phyloP scores from a whole-genome alignment of 1,140 invertebrate species.

The Triops longicaudatus region DNA sequence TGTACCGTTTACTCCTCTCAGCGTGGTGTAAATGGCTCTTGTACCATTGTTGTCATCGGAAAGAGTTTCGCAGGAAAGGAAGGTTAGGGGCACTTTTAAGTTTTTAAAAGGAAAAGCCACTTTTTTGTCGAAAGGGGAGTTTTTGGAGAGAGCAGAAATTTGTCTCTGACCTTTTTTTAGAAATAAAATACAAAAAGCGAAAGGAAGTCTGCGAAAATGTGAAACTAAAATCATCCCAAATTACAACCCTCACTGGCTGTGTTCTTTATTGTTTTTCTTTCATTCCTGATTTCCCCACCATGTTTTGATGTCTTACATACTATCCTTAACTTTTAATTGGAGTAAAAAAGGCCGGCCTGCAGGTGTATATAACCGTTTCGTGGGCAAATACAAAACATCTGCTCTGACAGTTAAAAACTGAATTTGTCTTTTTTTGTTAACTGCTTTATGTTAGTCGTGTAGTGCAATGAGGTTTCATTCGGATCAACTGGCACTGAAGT shows the following conservation, averaged over 20 bases:
- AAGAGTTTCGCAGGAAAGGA: constrained; percentile 45
- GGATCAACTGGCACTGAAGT: no score
- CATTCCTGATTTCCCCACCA: not conserved
- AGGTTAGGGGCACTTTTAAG: not conserved
- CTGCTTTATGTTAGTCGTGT: no score
- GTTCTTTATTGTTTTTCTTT: not conserved
- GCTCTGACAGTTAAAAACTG: constrained; percentile 1
- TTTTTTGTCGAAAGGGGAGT: no score
- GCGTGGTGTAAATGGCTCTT: constrained; percentile 40
- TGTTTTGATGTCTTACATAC: not conserved
- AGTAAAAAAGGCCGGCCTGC: constrained; percentile 10
- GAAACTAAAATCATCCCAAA: no score
- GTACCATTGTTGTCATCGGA: constrained; percentile 43
- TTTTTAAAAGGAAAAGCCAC: not conserved
- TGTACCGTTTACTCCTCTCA: constrained; percentile 19
- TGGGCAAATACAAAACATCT: constrained; percentile 15
- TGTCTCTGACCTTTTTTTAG: no score
- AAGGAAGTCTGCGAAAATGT: no score
- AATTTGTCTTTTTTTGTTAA: no score
- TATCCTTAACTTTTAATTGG: constrained; percentile 11
- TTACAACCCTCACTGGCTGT: no score
- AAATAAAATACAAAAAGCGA: no score
- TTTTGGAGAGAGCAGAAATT: no score
- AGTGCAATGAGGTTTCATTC: no score
- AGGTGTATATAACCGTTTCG: constrained; percentile 12